Evolutionary conservation across 2,113 vertebrate genomes (phyloP).

Genomic region (Nothobranchius kuhntae): DNA sequence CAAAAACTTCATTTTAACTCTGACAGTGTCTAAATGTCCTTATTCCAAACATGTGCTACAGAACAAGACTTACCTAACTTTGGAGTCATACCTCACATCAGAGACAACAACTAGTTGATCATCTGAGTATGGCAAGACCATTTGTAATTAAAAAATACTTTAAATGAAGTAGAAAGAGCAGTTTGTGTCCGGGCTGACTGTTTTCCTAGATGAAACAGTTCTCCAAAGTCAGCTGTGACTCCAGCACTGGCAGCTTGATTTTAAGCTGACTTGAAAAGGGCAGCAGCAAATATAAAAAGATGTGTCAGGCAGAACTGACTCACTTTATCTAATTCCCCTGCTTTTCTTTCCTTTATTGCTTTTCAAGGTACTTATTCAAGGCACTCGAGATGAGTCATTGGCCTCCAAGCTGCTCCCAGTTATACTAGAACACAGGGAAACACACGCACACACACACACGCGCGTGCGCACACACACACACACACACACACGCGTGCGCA

Average conservation of each 20-base stretch:
- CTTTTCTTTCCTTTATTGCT: conserved; percentile 34
- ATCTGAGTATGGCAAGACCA: too few species aligned
- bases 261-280: conserved; percentile 70
- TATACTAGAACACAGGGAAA: too few species aligned
- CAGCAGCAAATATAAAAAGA: conserved; percentile 53
- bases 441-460: too few species aligned
- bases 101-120: too few species aligned
- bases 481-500: too few species aligned
- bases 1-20: too few species aligned
- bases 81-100: too few species aligned
- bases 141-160: too few species aligned
- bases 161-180: not conserved
- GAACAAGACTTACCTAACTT: too few species aligned
- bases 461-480: too few species aligned
- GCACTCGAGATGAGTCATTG: conserved; percentile 51
- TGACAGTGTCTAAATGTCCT: too few species aligned
- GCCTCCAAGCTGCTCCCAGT: conserved; percentile 10
- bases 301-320: conserved; percentile 58
- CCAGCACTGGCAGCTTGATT: conserved; percentile 47
- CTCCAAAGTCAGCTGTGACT: conserved; percentile 30
- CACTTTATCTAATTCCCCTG: conserved; percentile 43
- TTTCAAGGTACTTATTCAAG: conserved; percentile 37
- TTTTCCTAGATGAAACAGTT: conserved; percentile 15
- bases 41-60: too few species aligned
- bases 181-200: conserved; percentile 3